Base-by-base conservation (phyloP, 1,140 invertebrate genomes). In the Heliconius melpomene region DNA sequence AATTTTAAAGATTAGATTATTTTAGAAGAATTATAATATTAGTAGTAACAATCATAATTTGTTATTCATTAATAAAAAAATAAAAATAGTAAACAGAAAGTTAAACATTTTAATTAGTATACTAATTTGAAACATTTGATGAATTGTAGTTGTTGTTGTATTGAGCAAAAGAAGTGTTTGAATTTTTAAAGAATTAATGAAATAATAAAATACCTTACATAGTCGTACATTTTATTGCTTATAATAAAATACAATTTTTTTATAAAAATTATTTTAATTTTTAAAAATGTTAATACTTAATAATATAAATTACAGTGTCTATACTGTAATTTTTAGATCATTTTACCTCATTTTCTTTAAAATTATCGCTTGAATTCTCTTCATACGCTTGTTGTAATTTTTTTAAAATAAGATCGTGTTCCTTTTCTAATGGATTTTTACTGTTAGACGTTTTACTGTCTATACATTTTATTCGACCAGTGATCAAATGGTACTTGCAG, bases 401-500 rank as follows among this genome's bases (percentile, higher is more conserved):
- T 66, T 66, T 5, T 0, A 66, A 13, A 11, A 66, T 66, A 66
- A 66, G 16, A 29, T 66, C 26, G 26, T 66, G 11, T 26, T 66
- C 60, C 60, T 66, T 66, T 66, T 66, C 9, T 2, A 16, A 66
- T 66, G 13, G 32, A 3, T 82, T 23, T 72, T 79, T 40, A 46
- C 13, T 46, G 11, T 16, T 46, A 46, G 40, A 1, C 38, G 57
- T 32, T 74, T 79, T 57, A 50, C 77, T 75, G 18, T 83, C 80
- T n/a, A 46, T 82, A 78, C 88, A 90, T 81, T 83, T 82, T 74
- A 82, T 84, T 74, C 83, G 80, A 32, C 83, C 86, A 9, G 83
- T 88, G 40, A 91, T 50, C 75, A 91, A 82, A 79, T 86, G 80
- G 79, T 90, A 90, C 66, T 88, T 87, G 74, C 89, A 91, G 75